Evolutionary conservation across 2,888 invertebrate genomes (phyloP).

Genomic region (Mesorhabditis sp.): DNA sequence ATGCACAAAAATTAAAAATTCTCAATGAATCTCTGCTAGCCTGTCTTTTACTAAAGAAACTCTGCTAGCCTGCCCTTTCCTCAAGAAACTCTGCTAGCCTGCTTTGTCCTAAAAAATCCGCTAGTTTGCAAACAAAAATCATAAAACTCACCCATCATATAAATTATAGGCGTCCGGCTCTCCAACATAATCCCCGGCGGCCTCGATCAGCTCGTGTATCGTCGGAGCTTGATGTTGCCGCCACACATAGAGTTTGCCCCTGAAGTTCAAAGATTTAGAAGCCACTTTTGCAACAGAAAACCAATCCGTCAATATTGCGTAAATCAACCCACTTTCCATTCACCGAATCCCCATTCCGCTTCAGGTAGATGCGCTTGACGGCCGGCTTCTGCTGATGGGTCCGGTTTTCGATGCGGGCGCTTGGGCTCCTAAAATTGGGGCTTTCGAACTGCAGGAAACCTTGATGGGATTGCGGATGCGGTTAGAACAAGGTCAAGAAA

Average conservation of each 20-base stretch:
- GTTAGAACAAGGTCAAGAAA: background rate
- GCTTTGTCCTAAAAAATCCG: too few relatives aligned
- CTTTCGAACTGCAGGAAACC: background rate
- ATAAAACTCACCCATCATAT: conserved; percentile 25
- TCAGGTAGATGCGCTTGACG: conserved; percentile 37
- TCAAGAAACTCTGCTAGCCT: too few relatives aligned
- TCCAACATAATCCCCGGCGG: conserved; percentile 37
- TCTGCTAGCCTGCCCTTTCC: too few relatives aligned
- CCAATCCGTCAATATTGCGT: too few relatives aligned
- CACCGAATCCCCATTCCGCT: conserved; percentile 33
- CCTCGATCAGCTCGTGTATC: conserved; percentile 34
- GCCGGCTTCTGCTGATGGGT: conserved; percentile 31
- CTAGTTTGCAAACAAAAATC: too few relatives aligned
- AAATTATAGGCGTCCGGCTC: conserved; percentile 11
- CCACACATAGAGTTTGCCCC: conserved; percentile 43
- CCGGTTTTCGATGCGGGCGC: conserved; percentile 14
- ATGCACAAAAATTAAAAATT: conserved; percentile 4
- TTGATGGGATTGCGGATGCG: conserved; percentile 10
- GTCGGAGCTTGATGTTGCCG: conserved; percentile 37
- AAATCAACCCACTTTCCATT: conserved; percentile 30
- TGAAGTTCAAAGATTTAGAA: too few relatives aligned
- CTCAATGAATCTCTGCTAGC: too few relatives aligned
- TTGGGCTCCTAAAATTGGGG: background rate
- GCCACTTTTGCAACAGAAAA: too few relatives aligned
- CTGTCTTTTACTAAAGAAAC: too few relatives aligned